These are phyloP conservation scores for Xenopus tropicalis DNA, from an alignment of 2,113 vertebrate genomes.

Conservation along the genomic window DNA sequence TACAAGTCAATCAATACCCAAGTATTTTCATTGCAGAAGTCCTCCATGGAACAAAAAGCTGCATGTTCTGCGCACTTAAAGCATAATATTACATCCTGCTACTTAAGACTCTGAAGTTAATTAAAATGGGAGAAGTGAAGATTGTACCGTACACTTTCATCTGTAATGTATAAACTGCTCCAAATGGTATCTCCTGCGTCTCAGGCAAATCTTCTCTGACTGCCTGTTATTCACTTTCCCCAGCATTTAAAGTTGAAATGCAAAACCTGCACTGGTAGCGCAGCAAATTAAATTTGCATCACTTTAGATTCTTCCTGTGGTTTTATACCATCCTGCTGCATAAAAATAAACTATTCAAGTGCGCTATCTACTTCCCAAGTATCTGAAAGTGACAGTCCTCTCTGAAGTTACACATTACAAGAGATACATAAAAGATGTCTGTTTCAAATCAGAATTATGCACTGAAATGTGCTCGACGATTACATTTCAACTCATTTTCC, in stretches of 20 bases:
- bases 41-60: conserved; percentile 3
- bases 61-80: conserved; percentile 26
- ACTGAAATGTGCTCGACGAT: conserved; percentile 23
- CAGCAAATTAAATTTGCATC: conserved; percentile 41
- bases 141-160: conserved; percentile 9
- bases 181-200: conserved; percentile 2
- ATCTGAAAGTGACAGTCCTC: conserved; percentile 39
- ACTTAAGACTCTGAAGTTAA: conserved; percentile 41
- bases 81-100: conserved; percentile 37
- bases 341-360: conserved; percentile 42
- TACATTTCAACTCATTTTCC: conserved; percentile 17
- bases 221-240: conserved; percentile 28
- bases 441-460: conserved; percentile 36
- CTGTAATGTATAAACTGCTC: conserved; percentile 7
- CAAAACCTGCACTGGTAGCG: conserved; percentile 32
- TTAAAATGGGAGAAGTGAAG: conserved; percentile 35
- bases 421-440: conserved; percentile 41
- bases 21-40: conserved; percentile 23
- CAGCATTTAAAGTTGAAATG: conserved; percentile 32
- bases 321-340: conserved; percentile 38
- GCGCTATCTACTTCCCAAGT: conserved; percentile 18
- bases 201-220: conserved; percentile 26
- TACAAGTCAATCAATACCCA: conserved; percentile 46
- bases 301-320: conserved; percentile 30
- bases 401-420: conserved; percentile 39